phyloP scores from a whole-genome alignment of 2,888 invertebrate species.

The Ganaspis brasiliensis region DNA sequence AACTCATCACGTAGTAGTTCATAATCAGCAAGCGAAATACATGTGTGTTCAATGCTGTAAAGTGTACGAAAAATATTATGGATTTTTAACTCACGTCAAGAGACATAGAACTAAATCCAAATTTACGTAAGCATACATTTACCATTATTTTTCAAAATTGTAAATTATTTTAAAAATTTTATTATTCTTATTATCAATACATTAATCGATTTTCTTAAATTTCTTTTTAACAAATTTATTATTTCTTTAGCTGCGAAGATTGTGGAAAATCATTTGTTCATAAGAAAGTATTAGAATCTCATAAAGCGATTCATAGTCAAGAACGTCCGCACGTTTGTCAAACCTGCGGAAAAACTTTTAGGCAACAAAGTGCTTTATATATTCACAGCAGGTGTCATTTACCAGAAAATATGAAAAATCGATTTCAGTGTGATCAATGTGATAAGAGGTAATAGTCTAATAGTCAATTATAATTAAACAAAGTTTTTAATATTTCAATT shows the following conservation, averaged over 20 bases:
- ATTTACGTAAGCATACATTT: conserved; percentile 82
- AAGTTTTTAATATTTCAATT: no score
- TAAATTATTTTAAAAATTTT: not conserved
- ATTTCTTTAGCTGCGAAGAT: conserved; percentile 80
- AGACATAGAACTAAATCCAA: conserved; percentile 84
- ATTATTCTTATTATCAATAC: no score
- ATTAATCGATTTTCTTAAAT: no score
- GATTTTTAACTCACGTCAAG: conserved; percentile 85
- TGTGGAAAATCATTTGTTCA: conserved; percentile 83
- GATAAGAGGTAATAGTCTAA: conserved; percentile 82
- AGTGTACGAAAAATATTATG: conserved; percentile 84
- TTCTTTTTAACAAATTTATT: conserved; percentile 13
- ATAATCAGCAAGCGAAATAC: conserved; percentile 85
- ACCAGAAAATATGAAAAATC: conserved; percentile 83
- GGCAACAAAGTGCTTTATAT: conserved; percentile 83
- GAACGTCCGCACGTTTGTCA: conserved; percentile 82
- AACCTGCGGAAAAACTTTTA: conserved; percentile 83
- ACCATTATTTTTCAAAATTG: not conserved
- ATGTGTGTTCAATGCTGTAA: conserved; percentile 86
- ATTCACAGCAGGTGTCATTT: conserved; percentile 83
- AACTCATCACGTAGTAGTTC: conserved; percentile 84
- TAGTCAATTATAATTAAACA: no score
- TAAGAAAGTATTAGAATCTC: conserved; percentile 81
- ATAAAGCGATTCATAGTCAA: conserved; percentile 82
- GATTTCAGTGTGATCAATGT: conserved; percentile 84